These are phyloP conservation scores for Garrulus glandarius DNA, from an alignment of 2,797 vertebrate species.

Conservation along the genomic window DNA sequence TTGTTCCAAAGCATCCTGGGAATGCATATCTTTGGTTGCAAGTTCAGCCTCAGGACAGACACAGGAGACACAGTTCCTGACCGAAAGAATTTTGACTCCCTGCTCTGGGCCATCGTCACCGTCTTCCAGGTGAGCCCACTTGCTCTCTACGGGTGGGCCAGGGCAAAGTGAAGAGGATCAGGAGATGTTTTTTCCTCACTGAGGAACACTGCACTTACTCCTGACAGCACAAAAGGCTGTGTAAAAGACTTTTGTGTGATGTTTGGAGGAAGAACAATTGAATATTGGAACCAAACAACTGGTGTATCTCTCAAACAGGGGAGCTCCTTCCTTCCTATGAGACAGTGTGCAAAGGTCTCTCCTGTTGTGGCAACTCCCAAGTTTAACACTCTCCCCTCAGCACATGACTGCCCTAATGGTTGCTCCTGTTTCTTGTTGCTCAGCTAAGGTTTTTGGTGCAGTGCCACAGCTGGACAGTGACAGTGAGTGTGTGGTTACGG, in stretches of 20 bases:
- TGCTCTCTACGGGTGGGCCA: background rate
- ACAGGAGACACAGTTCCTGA: constrained; percentile 95
- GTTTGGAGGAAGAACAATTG: background rate
- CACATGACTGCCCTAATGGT: background rate
- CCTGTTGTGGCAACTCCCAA: background rate
- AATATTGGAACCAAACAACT: accelerated
- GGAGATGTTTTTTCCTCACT: background rate
- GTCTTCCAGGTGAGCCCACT: constrained; percentile 88
- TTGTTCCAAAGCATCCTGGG: constrained; percentile 85
- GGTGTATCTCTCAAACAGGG: background rate
- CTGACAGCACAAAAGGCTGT: background rate
- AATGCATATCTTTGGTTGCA: constrained; percentile 98
- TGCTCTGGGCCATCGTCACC: constrained; percentile 96
- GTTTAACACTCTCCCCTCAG: background rate
- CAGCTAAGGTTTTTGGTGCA: background rate
- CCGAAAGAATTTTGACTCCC: constrained; percentile 95
- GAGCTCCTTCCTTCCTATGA: background rate
- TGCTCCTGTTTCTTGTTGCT: background rate
- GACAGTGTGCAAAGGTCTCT: background rate
- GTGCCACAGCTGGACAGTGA: background rate
- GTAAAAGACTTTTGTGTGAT: background rate
- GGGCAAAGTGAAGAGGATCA: background rate
- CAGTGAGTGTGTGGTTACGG: background rate
- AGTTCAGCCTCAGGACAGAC: constrained; percentile 95
- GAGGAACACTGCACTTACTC: background rate